phyloP scores from a whole-genome alignment of 2,113 vertebrate species.

The Hymenochirus boettgeri region DNA sequence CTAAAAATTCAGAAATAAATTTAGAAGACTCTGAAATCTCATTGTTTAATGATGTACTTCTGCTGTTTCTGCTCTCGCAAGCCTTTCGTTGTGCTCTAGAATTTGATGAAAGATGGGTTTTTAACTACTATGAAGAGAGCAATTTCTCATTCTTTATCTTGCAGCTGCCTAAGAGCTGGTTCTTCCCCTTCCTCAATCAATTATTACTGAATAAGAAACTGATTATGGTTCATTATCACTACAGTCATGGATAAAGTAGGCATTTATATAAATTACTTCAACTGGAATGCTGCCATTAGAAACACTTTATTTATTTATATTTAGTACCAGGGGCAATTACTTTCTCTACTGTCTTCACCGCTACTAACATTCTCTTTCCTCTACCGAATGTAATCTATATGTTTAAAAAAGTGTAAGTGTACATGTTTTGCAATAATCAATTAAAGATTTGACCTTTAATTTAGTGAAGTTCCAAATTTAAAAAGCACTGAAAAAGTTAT shows the following conservation, averaged over 20 bases:
- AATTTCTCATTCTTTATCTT: conserved; percentile 46
- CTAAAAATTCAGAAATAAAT: neutral
- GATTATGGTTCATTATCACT: conserved; percentile 42
- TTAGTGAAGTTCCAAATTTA: neutral
- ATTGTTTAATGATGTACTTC: conserved; percentile 4
- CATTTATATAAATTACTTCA: conserved; percentile 22
- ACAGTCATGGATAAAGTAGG: conserved; percentile 5
- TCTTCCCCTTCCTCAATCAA: conserved; percentile 40
- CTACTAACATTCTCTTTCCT: neutral
- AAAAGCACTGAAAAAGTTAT: neutral
- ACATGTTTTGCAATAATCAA: neutral
- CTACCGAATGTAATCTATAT: neutral
- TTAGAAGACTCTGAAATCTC: neutral
- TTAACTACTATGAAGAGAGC: conserved; percentile 37
- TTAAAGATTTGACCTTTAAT: neutral
- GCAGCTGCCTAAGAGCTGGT: conserved; percentile 22
- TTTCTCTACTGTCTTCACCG: neutral
- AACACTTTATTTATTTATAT: conserved; percentile 13
- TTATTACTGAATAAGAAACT: conserved; percentile 40
- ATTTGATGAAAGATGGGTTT: conserved; percentile 43
- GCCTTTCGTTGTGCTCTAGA: conserved; percentile 9
- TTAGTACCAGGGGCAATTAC: conserved; percentile 2
- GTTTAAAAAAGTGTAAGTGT: no score
- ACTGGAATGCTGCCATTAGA: conserved; percentile 28
- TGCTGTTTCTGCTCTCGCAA: conserved; percentile 16